phyloP scores from a whole-genome alignment of 1,140 invertebrate species.

The Microplitis mediator region DNA sequence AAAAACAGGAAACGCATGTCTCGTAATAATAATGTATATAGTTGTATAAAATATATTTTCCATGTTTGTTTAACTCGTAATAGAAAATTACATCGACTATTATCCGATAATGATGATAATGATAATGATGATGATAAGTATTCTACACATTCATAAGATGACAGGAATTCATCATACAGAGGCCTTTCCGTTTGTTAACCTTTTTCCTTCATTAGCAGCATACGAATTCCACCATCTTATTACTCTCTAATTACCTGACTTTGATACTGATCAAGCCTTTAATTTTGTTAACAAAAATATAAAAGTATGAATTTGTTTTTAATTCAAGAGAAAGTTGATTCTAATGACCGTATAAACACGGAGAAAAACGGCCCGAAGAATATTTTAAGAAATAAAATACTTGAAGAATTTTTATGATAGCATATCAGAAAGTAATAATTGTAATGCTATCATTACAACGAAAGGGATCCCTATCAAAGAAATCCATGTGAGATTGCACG shows the following conservation, averaged over 20 bases:
- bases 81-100: constrained; percentile 28
- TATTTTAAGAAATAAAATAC: too few relatives aligned
- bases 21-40: background rate
- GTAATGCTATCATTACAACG: too few relatives aligned
- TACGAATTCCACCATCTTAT: background rate
- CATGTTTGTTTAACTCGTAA: constrained; percentile 24
- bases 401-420: too few relatives aligned
- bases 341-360: too few relatives aligned
- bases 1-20: constrained; percentile 27
- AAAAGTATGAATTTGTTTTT: too few relatives aligned
- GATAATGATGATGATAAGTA: too few relatives aligned
- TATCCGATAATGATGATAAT: constrained; percentile 19
- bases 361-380: too few relatives aligned
- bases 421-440: too few relatives aligned
- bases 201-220: background rate
- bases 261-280: background rate
- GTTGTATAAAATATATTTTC: constrained; percentile 12
- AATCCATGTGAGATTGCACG: too few relatives aligned
- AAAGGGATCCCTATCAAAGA: too few relatives aligned
- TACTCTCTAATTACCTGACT: background rate
- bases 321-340: too few relatives aligned
- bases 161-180: constrained; percentile 32
- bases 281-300: too few relatives aligned
- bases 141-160: constrained; percentile 36
- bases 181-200: background rate